Percentiles rank a stretch among this genome's conserved stretches.
These are phyloP conservation scores for Melieria omissa DNA, from an alignment of 2,888 invertebrate species.

Conservation along the genomic window DNA sequence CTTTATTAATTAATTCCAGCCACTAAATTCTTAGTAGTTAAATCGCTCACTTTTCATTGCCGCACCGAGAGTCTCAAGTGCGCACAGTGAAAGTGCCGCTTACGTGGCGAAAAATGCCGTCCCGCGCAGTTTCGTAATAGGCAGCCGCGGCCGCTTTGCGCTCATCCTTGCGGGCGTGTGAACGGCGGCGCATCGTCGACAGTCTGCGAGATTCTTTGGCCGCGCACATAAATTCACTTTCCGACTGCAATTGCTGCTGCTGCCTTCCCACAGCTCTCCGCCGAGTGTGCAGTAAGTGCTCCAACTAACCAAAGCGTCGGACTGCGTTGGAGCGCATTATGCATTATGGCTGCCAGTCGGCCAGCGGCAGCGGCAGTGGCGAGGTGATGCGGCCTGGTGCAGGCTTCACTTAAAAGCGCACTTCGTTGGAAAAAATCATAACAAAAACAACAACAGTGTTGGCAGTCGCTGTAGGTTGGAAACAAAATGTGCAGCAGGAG, in stretches of 20 bases:
- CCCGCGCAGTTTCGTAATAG: conserved; percentile 35
- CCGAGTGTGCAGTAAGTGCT: no score
- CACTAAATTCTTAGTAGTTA: no score
- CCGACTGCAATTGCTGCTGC: conserved; percentile 5
- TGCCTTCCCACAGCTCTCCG: not conserved
- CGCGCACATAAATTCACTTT: conserved; percentile 32
- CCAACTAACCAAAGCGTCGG: conserved; percentile 7
- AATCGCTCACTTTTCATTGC: no score
- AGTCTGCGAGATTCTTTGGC: no score
- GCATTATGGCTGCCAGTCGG: conserved; percentile 22
- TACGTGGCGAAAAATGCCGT: conserved; percentile 33
- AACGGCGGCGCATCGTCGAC: conserved; percentile 27
- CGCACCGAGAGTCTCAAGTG: not conserved
- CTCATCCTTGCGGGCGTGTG: conserved; percentile 47
- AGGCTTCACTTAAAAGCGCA: conserved; percentile 40
- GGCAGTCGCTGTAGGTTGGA: not conserved
- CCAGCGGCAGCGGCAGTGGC: not conserved
- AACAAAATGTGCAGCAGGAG: not conserved
- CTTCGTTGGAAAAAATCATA: conserved; percentile 29
- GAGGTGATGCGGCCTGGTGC: not conserved
- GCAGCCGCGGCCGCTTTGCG: no score
- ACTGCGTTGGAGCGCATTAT: conserved; percentile 24
- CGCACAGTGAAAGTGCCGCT: conserved; percentile 41
- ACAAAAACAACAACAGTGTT: conserved; percentile 25
- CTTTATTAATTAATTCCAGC: no score